These are phyloP conservation scores for Anabacerthia variegaticeps DNA, from an alignment of 2,797 vertebrate species.

Conservation along the genomic window DNA sequence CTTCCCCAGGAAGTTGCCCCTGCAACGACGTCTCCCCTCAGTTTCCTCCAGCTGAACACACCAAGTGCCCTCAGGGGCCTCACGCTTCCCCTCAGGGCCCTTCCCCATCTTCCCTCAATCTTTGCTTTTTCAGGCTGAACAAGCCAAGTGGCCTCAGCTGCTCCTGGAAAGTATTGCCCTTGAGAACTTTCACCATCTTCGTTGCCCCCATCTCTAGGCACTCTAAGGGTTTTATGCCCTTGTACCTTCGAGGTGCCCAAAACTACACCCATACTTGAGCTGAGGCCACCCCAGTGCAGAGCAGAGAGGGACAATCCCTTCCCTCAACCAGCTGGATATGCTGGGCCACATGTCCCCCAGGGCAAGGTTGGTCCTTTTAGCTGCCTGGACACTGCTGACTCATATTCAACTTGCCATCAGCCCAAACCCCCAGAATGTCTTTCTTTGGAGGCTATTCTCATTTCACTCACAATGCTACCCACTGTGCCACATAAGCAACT, in stretches of 20 bases:
- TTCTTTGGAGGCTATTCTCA: neutral
- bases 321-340: fast-evolving
- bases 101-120: neutral
- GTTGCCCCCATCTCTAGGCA: neutral
- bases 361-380: neutral
- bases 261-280: neutral
- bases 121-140: neutral
- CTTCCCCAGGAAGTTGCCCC: too few species aligned
- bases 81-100: neutral
- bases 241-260: neutral
- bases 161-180: neutral
- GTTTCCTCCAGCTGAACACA: neutral
- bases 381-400: neutral
- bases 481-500: too few species aligned
- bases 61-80: neutral
- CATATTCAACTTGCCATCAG: neutral
- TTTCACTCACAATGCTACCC: neutral
- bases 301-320: neutral
- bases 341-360: neutral
- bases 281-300: fast-evolving
- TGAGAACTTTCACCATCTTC: neutral
- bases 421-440: neutral
- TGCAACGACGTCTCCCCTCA: neutral
- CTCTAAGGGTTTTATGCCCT: neutral
- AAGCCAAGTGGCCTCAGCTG: fast-evolving